Conservation (phyloP, 2,888 invertebrate species). For the Coelinius sp. region DNA sequence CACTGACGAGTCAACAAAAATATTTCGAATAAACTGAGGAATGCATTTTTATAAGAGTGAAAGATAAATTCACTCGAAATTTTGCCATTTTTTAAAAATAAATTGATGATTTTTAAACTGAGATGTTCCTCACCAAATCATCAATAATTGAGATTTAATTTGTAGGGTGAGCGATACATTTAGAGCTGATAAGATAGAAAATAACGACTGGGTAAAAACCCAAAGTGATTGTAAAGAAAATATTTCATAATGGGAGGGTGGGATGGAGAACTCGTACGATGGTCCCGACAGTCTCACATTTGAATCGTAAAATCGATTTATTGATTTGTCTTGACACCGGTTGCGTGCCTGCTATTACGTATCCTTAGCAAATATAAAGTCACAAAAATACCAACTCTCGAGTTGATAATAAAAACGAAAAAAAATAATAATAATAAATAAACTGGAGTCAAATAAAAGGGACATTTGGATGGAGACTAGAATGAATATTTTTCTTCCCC, state of each 20-base stretch:
- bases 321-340: constrained; percentile 20
- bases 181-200: background rate
- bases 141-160: background rate
- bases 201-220: constrained; percentile 6
- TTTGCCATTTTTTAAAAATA: background rate
- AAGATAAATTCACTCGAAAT: background rate
- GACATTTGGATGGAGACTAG: constrained; percentile 7
- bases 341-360: constrained; percentile 8
- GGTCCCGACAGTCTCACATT: constrained; percentile 5
- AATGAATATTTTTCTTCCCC: constrained; percentile 8
- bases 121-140: background rate
- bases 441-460: constrained; percentile 15
- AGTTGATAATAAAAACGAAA: constrained; percentile 42
- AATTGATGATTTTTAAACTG: too few relatives aligned
- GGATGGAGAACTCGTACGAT: background rate
- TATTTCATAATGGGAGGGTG: background rate
- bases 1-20: background rate
- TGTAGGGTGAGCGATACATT: background rate
- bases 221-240: background rate
- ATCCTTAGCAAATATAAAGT: background rate
- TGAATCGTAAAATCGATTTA: constrained; percentile 27
- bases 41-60: too few relatives aligned
- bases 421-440: constrained; percentile 15
- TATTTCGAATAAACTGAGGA: background rate
- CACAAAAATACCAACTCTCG: constrained; percentile 26